Evolutionary conservation across 2,113 vertebrate genomes (phyloP), one percentile per base, ranked within the genome.

Genomic region (Chionodraco myersi): DNA sequence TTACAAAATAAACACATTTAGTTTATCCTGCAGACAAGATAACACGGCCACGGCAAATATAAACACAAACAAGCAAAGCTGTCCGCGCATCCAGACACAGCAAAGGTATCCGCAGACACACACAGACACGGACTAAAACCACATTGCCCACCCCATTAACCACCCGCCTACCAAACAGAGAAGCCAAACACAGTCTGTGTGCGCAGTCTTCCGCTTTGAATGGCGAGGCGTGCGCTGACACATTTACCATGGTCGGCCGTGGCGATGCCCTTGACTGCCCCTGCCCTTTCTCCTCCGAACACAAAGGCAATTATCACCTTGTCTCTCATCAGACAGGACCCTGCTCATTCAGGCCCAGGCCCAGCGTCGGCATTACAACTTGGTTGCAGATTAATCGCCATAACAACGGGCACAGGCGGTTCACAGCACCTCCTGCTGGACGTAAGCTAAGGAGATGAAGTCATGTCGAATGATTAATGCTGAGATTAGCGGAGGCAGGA

Each of bases 261-360:
- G 62, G 59, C 57, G 12, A 49, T 78, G 88, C 87, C 93, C 92
- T 93, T 92, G 85, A 91, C 88, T 36, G 72, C 66, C 79, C 60
- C 64, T 73, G 80, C 74, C 77, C 89, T 85, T 87, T 80, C 74
- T 89, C 74, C 62, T 56, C 62, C 0, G 44, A 69, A 86, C 84
- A 87, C 86, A 77, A 83, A 91, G 83, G 79, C 86, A 92, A 92
- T 92, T 91, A 91, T 90, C 88, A 84, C 85, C 80, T 76, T 62
- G 83, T 91, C 85, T 87, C 70, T 87, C 83, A 63, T 82, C 74
- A 73, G 75, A 86, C 71, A 45, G 64, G 56, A 79, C 65, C 79
- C 72, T 45, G 2, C 82, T 88, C 81, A 48, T 70, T 79, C 82
- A 62, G 69, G 72, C 53, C 8, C 7, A 69, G 72, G 61, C 74